Evolutionary conservation across 2,888 invertebrate genomes (phyloP), one percentile per base, ranked within the genome.

Genomic region (Hirtodrosophila trivittata): DNA sequence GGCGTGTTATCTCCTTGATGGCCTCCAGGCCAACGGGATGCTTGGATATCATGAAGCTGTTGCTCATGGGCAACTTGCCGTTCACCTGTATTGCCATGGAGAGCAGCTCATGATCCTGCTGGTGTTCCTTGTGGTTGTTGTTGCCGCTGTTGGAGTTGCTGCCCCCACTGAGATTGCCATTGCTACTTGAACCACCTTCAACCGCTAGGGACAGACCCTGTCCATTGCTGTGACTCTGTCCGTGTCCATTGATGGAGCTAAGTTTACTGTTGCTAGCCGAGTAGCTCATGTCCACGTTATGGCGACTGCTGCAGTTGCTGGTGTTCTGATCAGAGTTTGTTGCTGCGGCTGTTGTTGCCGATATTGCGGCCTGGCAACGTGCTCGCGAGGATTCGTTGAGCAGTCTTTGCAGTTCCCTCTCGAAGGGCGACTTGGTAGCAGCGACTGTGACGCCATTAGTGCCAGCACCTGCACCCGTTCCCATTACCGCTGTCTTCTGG

Each of bases 1-100:
- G 93, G 39, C 93, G 91, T 49, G 94, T 95, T 69, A 95, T 92
- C 87, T 95, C 95, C 85, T 95, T 94, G 80, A 95, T 94, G 75
- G 95, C 95, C 43, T 95, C 95, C 87, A 95, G 91, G 21, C 95
- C 95, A 71, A 95, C 95, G 64, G 95, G 94, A 90, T 94, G 95
- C 62, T 91, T 91, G 58, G 89, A 85, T 57, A 91, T 89, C 87
- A 90, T 88, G 65, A 90, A 90, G 66, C 90, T 90, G 72, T 88
- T 89, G 82, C 90, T 90, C 13, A 89, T 83, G 41, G 89, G 89
- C 71, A 91, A 77, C 67, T 89, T 89, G 26, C 88, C 84, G 30
- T 83, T 74, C 7, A 56, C 45, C 35, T 70, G 62, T 75, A 84
- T 46, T 58, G 69, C 63, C 67, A 71, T 51, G 13, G 54, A 54